phyloP scores from a whole-genome alignment of 2,888 invertebrate genomes.

The Cryptocephalus primarius region DNA sequence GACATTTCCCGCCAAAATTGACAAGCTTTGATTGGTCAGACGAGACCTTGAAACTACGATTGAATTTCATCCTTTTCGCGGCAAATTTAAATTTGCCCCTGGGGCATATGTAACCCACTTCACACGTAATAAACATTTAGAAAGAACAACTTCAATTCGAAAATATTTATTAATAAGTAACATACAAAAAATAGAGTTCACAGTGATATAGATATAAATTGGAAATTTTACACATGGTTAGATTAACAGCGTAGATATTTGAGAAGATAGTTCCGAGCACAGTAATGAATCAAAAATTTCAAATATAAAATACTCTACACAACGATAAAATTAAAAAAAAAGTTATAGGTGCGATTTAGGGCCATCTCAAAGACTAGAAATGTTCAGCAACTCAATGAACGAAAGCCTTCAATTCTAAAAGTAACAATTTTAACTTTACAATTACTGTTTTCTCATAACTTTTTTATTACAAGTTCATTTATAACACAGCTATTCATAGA shows the following conservation, averaged over 20 bases:
- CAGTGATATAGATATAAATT: slow-evolving; percentile 18
- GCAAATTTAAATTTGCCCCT: no score
- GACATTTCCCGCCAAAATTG: no score
- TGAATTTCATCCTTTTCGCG: no score
- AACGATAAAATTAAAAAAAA: slow-evolving; percentile 11
- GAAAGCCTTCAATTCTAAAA: slow-evolving; percentile 19
- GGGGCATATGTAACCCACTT: no score
- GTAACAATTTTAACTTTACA: slow-evolving; percentile 18
- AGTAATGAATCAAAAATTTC: neutral
- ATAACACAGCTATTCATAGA: slow-evolving; percentile 19
- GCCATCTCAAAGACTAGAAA: slow-evolving; percentile 23
- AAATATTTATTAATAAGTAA: slow-evolving; percentile 24
- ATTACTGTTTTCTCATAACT: slow-evolving; percentile 3
- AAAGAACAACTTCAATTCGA: no score
- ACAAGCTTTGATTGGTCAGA: no score
- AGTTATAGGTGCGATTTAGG: slow-evolving; percentile 16
- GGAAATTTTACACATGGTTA: slow-evolving; percentile 4
- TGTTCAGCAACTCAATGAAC: slow-evolving; percentile 18
- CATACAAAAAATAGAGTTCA: slow-evolving; percentile 23
- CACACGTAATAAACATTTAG: no score
- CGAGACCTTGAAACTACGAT: no score
- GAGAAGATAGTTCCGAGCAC: no score
- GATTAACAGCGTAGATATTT: no score
- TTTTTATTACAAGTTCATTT: slow-evolving; percentile 2
- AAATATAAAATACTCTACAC: slow-evolving; percentile 7